phyloP scores from a whole-genome alignment of 2,888 invertebrate genomes.

The Drosophila vallismaia region DNA sequence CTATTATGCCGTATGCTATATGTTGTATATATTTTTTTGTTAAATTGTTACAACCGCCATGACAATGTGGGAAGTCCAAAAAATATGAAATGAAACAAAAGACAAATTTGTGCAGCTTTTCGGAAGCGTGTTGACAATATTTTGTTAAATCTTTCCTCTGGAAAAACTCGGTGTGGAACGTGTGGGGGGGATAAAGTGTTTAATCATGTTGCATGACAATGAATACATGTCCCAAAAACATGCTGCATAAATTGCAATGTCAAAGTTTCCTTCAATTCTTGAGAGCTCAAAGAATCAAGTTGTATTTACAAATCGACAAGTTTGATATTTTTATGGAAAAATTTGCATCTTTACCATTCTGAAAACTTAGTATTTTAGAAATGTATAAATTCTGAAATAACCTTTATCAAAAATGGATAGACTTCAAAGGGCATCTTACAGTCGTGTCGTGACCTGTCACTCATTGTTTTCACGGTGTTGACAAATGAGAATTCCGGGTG shows the following conservation, averaged over 20 bases:
- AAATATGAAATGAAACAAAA: conserved; percentile 52
- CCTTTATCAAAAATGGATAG: neutral
- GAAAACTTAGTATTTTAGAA: neutral
- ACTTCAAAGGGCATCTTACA: conserved; percentile 10
- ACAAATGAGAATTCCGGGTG: conserved; percentile 35
- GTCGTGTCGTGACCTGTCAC: conserved; percentile 28
- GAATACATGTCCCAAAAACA: neutral
- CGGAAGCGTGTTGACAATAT: conserved; percentile 63
- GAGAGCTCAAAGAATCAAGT: neutral
- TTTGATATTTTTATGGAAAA: too few species aligned
- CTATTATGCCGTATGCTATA: conserved; percentile 10
- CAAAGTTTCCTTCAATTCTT: neutral
- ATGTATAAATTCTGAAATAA: neutral
- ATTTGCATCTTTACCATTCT: neutral
- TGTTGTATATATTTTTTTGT: conserved; percentile 28
- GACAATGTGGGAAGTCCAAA: conserved; percentile 45
- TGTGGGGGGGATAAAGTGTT: conserved; percentile 12
- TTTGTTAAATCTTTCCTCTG: conserved; percentile 49
- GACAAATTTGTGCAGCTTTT: conserved; percentile 47
- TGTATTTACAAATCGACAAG: too few species aligned
- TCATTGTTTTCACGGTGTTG: conserved; percentile 40
- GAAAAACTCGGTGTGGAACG: neutral
- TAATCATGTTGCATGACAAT: conserved; percentile 22
- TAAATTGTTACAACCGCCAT: conserved; percentile 68
- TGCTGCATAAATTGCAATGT: neutral